Evolutionary conservation across 2,888 invertebrate genomes (phyloP).

Genomic region (Tinea trinotella): DNA sequence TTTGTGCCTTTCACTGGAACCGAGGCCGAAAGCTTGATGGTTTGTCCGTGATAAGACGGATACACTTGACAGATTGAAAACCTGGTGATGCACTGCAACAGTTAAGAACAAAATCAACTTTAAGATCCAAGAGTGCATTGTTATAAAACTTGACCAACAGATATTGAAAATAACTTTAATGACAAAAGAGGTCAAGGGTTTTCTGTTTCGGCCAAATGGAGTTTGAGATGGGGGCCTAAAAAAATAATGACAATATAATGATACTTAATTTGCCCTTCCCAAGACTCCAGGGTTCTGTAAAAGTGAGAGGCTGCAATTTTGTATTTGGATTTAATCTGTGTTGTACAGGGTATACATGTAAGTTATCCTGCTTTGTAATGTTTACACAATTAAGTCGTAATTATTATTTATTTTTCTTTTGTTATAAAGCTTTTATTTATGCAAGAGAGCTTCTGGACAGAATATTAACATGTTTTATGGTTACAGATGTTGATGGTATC

Average conservation of each 20-base stretch:
- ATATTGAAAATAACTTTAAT: constrained; percentile 48
- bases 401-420: constrained; percentile 5
- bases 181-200: constrained; percentile 67
- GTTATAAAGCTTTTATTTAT: neutral
- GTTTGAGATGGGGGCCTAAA: constrained; percentile 55
- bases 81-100: constrained; percentile 66
- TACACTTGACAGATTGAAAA: constrained; percentile 69
- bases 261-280: constrained; percentile 29
- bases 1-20: constrained; percentile 71
- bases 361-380: constrained; percentile 16
- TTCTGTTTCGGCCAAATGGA: constrained; percentile 69
- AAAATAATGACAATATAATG: constrained; percentile 30
- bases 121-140: constrained; percentile 46
- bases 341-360: constrained; percentile 10
- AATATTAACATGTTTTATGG: constrained; percentile 14
- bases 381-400: neutral
- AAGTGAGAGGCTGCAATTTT: constrained; percentile 59
- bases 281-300: constrained; percentile 65
- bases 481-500: constrained; percentile 94
- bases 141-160: constrained; percentile 70
- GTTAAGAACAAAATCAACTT: neutral
- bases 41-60: constrained; percentile 62
- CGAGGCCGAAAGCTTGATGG: constrained; percentile 71
- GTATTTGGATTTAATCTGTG: constrained; percentile 16
- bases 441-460: neutral